Evolutionary conservation across 2,797 vertebrate species (phyloP), one percentile per base, ranked within the genome.

Genomic region (Hemibagrus guttatus): DNA sequence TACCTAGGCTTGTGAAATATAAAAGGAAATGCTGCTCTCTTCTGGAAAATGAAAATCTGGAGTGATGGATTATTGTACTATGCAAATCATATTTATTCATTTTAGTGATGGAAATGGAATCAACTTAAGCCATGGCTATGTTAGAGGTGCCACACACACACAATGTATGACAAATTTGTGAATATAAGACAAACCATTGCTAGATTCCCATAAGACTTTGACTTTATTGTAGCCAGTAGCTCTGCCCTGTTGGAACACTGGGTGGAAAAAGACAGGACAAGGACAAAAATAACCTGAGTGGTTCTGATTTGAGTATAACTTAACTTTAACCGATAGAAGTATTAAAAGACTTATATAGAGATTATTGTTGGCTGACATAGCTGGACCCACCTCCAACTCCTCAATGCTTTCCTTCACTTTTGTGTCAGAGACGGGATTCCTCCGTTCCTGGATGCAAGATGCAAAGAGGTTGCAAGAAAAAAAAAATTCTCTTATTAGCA

Each of bases 201-300:
- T 76, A 94, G 92, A 8, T 94, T 88, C 88, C 93, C 92, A 78
- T 96, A 97, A n/a, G 95, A 96, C 84, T 89, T 96, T 19, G 95
- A 94, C 85, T 97, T 97, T 91, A 97, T 96, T 89, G 93, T 92
- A 1, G 95, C 95, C 87, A 97, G 90, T 49, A 92, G 88, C 90
- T 16, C 92, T 86, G 95, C 96, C 92, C 96, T 94, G 88, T 92
- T 93, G 84, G 93, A 94, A 68, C 93, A 93, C 96, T 97, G 90
- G 35, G 61, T 28, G 61, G 9, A 56, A 42, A 49, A 13, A 61
- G 28, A 2, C 5, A 26, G 1, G 35, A 39, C 35, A 6, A n/a
- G 61, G 13, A 80, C 3, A 79, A 63, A 80, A 39, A 39, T 6
- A 46, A 28, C 19, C 1, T 9, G 3, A 49, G 46, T 64, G 0